Evolutionary conservation across 2,797 vertebrate genomes (phyloP).

Genomic region (Nasua narica): DNA sequence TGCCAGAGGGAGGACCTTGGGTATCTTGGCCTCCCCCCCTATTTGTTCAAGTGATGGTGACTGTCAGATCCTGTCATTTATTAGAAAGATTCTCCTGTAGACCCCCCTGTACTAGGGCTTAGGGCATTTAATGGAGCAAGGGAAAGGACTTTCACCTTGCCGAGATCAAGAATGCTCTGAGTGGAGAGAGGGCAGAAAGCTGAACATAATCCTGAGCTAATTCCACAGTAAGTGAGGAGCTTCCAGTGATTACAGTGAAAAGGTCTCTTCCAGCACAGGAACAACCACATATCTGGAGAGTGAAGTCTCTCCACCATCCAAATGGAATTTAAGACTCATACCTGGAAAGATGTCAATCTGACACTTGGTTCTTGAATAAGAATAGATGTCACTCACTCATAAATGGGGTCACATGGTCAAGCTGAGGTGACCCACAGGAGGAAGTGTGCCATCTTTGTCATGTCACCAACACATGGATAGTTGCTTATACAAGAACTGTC

Average conservation of each 20-base stretch:
- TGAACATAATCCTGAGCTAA: not conserved
- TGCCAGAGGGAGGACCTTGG: not conserved
- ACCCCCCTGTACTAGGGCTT: not conserved
- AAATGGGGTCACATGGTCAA: not conserved
- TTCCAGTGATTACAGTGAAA: not conserved
- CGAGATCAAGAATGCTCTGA: not conserved
- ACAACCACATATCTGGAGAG: not conserved
- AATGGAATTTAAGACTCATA: not conserved
- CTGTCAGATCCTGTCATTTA: not conserved
- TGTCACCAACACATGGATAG: not conserved
- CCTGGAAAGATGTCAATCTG: not conserved
- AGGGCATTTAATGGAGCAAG: not conserved
- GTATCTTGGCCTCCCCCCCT: not conserved
- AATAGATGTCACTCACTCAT: not conserved
- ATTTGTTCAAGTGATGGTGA: not conserved
- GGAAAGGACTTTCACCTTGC: not conserved
- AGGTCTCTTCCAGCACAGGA: not conserved
- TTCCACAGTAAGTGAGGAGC: not conserved
- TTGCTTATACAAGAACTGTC: not conserved
- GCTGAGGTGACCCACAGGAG: not conserved
- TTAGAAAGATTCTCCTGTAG: not conserved
- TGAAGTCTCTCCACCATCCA: not conserved
- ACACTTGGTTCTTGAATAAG: not conserved
- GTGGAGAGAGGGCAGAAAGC: not conserved
- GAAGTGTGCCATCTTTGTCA: not conserved